phyloP scores from a whole-genome alignment of 1,140 invertebrate genomes.

The Leptonema lineaticorne region DNA sequence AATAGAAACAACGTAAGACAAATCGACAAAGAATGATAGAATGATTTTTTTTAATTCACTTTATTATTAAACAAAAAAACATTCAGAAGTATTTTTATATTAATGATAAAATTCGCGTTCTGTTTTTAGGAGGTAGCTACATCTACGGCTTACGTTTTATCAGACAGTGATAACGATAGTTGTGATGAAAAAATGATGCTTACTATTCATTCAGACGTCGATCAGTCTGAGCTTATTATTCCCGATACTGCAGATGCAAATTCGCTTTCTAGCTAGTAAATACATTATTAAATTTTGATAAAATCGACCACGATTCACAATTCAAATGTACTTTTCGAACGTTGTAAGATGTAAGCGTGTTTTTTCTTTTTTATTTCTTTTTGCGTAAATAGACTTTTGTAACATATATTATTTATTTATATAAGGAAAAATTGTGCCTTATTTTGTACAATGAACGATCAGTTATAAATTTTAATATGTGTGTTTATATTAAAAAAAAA shows the following conservation, averaged over 20 bases:
- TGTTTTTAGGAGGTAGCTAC: constrained; percentile 50
- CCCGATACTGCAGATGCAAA: constrained; percentile 28
- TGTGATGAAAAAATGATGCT: constrained; percentile 57
- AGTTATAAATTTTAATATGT: no score
- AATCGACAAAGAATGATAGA: background rate
- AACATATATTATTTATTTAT: background rate
- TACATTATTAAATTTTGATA: background rate
- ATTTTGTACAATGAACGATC: constrained; percentile 18
- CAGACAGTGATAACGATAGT: constrained; percentile 53
- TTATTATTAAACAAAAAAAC: background rate
- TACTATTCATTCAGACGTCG: constrained; percentile 49
- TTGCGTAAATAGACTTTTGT: no score
- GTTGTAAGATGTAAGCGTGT: background rate
- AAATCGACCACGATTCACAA: background rate
- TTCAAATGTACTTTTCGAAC: background rate
- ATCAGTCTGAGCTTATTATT: constrained; percentile 44
- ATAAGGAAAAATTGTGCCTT: constrained; percentile 22
- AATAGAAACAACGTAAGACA: constrained; percentile 65
- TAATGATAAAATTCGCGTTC: constrained; percentile 1
- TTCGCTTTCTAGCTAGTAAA: constrained; percentile 30
- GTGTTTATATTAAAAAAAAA: no score
- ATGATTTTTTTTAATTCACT: background rate
- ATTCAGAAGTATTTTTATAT: background rate
- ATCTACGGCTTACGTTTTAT: constrained; percentile 52
- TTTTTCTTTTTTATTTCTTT: no score